These are phyloP conservation scores for Anthrax anthrax DNA, from an alignment of 2,888 invertebrate genomes.

Conservation along the genomic window DNA sequence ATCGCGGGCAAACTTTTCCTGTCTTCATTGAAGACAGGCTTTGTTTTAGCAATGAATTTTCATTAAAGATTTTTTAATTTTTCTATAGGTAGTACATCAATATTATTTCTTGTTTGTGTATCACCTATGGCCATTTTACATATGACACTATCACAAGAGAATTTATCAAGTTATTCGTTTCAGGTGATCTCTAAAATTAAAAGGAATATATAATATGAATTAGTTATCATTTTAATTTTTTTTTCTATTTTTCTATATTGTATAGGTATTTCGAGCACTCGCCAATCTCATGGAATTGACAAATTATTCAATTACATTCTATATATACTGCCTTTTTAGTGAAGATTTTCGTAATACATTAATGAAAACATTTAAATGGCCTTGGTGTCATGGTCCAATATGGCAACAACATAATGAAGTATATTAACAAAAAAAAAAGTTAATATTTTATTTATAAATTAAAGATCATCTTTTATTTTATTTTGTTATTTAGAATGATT, in stretches of 20 bases:
- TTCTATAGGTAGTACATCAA: constrained; percentile 41
- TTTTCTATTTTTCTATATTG: no score
- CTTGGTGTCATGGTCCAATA: constrained; percentile 31
- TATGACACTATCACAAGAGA: constrained; percentile 48
- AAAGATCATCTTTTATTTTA: neutral
- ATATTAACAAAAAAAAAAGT: neutral
- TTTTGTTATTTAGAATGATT: constrained; percentile 13
- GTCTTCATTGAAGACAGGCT: no score
- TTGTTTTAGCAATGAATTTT: no score
- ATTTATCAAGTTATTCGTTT: constrained; percentile 46
- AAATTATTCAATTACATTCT: constrained; percentile 65
- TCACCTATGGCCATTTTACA: constrained; percentile 58
- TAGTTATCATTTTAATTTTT: neutral
- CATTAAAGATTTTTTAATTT: no score
- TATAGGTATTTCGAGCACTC: constrained; percentile 49
- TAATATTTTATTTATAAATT: neutral
- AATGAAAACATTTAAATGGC: constrained; percentile 46
- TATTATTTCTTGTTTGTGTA: constrained; percentile 52
- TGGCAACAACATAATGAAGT: constrained; percentile 30
- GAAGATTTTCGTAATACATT: constrained; percentile 60
- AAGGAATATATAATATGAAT: neutral
- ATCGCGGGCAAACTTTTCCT: no score
- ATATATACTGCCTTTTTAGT: constrained; percentile 64
- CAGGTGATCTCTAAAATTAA: no score
- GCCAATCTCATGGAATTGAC: constrained; percentile 60